Conservation (phyloP, 2,797 vertebrate species). For the Sebastes itinus region DNA sequence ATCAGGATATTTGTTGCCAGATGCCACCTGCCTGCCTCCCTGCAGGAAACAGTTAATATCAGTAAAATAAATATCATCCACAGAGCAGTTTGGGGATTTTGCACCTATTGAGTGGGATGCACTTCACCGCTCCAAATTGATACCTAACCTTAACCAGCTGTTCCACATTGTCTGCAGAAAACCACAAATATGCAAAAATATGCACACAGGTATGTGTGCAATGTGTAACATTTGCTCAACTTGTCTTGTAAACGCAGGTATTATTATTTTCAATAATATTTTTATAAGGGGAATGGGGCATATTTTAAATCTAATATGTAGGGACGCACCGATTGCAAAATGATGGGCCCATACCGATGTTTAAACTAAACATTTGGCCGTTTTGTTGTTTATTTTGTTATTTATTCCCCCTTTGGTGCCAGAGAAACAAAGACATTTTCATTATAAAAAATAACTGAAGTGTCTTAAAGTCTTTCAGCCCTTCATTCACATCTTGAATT, state of each 20-base stretch:
- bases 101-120: slow-evolving; percentile 46
- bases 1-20: slow-evolving; percentile 25
- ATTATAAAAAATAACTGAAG: no score
- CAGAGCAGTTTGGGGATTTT: slow-evolving; percentile 39
- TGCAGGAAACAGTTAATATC: slow-evolving; percentile 42
- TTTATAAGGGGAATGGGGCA: not conserved
- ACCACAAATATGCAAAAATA: slow-evolving; percentile 58
- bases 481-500: no score
- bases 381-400: no score
- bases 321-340: no score
- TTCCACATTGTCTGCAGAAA: slow-evolving; percentile 42
- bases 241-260: not conserved
- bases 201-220: slow-evolving; percentile 23
- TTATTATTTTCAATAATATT: slow-evolving; percentile 5
- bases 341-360: no score
- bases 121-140: slow-evolving; percentile 40
- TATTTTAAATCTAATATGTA: no score
- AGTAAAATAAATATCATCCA: slow-evolving; percentile 44
- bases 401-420: no score
- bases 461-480: no score
- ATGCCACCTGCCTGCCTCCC: slow-evolving; percentile 27
- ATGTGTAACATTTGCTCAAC: not conserved
- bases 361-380: no score
- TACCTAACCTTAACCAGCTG: slow-evolving; percentile 50
- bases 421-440: no score